These are phyloP conservation scores for Geotria australis DNA, from an alignment of 2,797 vertebrate species.

Conservation along the genomic window DNA sequence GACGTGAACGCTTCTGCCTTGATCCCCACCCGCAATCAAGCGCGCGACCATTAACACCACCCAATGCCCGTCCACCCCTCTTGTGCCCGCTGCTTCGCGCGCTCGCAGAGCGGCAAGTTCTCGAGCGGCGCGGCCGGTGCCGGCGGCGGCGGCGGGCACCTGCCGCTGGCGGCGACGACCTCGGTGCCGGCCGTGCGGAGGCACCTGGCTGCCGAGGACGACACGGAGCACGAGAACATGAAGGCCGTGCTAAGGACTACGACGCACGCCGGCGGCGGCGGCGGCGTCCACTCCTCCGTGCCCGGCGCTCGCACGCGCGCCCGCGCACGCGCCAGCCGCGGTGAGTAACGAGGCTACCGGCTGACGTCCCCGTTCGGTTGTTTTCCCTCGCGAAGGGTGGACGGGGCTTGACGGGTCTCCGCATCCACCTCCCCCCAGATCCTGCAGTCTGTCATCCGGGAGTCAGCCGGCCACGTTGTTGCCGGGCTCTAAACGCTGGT, in stretches of 20 bases:
- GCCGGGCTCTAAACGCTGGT: too few species aligned
- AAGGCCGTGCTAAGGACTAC: slow-evolving; percentile 47
- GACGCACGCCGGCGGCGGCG: slow-evolving; percentile 12
- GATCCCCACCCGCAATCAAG: too few species aligned
- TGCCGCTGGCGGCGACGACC: slow-evolving; percentile 22
- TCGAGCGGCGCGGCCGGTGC: slow-evolving; percentile 16
- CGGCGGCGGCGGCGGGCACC: slow-evolving; percentile 13
- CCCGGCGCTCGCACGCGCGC: slow-evolving; percentile 44
- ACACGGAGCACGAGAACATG: slow-evolving; percentile 75
- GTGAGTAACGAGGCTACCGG: slow-evolving; percentile 8
- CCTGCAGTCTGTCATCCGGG: too few species aligned
- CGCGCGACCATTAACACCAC: too few species aligned
- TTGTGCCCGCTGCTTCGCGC: background rate
- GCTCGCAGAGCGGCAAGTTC: slow-evolving; percentile 50
- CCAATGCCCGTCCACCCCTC: too few species aligned
- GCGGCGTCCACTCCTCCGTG: slow-evolving; percentile 17
- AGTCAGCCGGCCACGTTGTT: too few species aligned
- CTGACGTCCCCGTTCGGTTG: too few species aligned
- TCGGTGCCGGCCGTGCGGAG: too few species aligned
- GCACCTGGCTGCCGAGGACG: slow-evolving; percentile 23
- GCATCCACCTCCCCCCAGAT: too few species aligned
- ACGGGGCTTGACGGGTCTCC: too few species aligned
- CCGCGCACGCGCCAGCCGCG: slow-evolving; percentile 16
- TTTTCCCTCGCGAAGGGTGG: too few species aligned
- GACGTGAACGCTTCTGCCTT: too few species aligned